Conservation (phyloP, 2,113 vertebrate genomes). For the Thermophis baileyi region DNA sequence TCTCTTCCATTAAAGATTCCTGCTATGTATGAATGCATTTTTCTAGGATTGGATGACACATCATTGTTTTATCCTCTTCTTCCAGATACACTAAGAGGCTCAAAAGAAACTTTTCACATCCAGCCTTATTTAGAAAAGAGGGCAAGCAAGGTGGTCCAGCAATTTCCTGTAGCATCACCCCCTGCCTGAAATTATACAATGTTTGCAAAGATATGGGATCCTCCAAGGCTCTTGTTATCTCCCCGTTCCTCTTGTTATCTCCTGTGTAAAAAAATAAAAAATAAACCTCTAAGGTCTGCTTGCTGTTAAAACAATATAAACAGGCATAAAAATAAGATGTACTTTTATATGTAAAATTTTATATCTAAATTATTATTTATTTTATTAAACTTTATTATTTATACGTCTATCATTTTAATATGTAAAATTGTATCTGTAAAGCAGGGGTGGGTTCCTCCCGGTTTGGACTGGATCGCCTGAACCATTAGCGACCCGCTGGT, state of each 20-base stretch:
- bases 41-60: neutral
- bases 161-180: neutral
- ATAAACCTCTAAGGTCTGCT: neutral
- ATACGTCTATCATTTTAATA: too few species aligned
- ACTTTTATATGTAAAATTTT: neutral
- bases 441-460: too few species aligned
- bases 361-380: neutral
- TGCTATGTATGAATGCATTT: slow-evolving; percentile 21
- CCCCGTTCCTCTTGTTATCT: neutral
- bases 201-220: neutral
- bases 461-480: too few species aligned
- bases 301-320: neutral
- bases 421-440: neutral
- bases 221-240: neutral
- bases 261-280: neutral
- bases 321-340: neutral
- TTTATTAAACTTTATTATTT: neutral
- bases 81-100: neutral
- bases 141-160: neutral
- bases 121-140: neutral
- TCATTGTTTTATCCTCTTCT: neutral
- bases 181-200: neutral
- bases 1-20: neutral
- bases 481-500: too few species aligned
- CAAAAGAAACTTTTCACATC: too few species aligned